Evolutionary conservation across 2,888 invertebrate species (phyloP).

Genomic region (Xanthorhoe designata): DNA sequence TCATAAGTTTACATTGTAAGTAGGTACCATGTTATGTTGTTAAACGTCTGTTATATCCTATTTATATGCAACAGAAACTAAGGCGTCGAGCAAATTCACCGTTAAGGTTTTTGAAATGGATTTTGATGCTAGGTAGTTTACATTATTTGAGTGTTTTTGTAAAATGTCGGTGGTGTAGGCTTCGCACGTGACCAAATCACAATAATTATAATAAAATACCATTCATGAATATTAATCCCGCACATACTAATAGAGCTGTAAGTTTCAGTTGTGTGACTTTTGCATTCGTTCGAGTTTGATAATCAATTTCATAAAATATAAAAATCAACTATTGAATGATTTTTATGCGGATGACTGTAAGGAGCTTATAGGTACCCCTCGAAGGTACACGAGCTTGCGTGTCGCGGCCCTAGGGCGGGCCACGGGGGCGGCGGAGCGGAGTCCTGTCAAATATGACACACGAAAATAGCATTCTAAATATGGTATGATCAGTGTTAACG

Average conservation of each 20-base stretch:
- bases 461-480: too few relatives aligned
- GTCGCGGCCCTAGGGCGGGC: background rate
- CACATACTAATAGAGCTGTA: constrained; percentile 3
- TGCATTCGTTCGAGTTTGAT: constrained; percentile 8
- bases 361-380: constrained; percentile 10
- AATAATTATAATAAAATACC: background rate
- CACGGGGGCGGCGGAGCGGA: background rate
- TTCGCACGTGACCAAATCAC: constrained; percentile 6
- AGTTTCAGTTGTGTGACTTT: constrained; percentile 8
- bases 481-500: background rate
- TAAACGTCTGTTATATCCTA: background rate
- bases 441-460: too few relatives aligned
- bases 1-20: constrained; percentile 2
- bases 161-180: background rate
- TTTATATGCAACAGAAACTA: background rate
- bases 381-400: constrained; percentile 4
- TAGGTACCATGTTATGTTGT: background rate
- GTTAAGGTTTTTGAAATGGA: background rate
- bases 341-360: constrained; percentile 1
- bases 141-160: background rate
- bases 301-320: constrained; percentile 6
- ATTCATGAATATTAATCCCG: background rate
- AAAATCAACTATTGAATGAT: background rate
- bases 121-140: background rate
- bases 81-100: background rate